Evolutionary conservation across 2,113 vertebrate genomes (phyloP).

Genomic region (Corythaeola cristata): DNA sequence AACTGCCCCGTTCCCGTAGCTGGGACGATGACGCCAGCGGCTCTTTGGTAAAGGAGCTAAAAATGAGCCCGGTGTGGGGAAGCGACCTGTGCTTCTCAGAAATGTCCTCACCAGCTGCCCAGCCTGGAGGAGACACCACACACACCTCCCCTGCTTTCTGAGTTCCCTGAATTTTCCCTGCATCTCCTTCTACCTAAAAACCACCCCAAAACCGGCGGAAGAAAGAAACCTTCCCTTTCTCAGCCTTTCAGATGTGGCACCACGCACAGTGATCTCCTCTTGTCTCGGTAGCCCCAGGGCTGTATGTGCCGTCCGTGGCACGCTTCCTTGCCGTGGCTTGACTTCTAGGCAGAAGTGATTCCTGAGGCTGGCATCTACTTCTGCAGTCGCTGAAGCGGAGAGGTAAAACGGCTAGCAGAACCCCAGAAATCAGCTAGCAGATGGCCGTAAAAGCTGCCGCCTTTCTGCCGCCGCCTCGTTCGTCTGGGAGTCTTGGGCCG

Average conservation of each 20-base stretch:
- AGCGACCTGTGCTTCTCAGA: neutral
- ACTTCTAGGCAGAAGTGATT: neutral
- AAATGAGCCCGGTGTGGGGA: neutral
- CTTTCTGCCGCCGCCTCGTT: neutral
- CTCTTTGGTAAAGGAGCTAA: neutral
- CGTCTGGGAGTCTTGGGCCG: neutral
- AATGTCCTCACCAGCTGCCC: neutral
- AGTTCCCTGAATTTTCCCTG: neutral
- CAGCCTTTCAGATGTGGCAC: neutral
- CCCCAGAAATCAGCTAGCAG: neutral
- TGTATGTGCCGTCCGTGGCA: neutral
- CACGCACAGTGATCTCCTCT: neutral
- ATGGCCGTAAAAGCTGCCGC: neutral
- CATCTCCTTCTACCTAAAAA: neutral
- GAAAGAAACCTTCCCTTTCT: neutral
- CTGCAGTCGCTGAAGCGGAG: neutral
- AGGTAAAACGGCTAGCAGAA: neutral
- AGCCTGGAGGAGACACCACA: fast-evolving
- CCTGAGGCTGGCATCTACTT: neutral
- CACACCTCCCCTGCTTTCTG: neutral
- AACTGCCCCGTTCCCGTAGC: fast-evolving
- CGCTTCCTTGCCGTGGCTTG: neutral
- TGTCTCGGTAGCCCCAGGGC: neutral
- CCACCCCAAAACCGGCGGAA: neutral
- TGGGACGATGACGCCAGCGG: neutral